Conservation (phyloP, 2,113 vertebrate genomes). For the Phalacrocorax brasilianus region DNA sequence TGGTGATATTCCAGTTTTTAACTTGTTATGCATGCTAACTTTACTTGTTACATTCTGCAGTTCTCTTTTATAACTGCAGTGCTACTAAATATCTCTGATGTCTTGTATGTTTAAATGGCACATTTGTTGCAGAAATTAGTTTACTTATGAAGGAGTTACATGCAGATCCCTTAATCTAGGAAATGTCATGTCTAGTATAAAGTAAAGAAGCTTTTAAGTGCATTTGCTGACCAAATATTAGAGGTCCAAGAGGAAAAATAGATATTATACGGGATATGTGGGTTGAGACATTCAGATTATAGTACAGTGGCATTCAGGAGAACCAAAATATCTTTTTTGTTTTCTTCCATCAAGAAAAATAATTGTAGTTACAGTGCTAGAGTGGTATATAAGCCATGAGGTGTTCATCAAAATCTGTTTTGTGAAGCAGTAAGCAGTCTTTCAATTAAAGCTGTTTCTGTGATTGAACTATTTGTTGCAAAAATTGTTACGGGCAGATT, state of each 20-base stretch:
- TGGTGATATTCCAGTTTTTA: neutral
- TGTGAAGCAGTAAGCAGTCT: neutral
- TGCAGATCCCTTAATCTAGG: neutral
- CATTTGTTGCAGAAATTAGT: neutral
- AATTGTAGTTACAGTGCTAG: neutral
- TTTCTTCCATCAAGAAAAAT: neutral
- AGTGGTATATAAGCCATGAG: neutral
- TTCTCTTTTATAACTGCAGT: neutral
- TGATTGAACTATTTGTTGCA: neutral
- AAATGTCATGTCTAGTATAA: neutral
- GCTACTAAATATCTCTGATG: neutral
- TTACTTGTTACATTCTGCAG: neutral
- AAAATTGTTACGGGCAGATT: neutral
- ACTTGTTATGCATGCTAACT: neutral
- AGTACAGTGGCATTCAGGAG: neutral
- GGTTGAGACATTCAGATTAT: neutral
- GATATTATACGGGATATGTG: neutral
- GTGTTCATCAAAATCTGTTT: neutral
- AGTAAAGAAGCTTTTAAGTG: neutral
- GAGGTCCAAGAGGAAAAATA: neutral
- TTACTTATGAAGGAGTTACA: neutral
- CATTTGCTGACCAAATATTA: neutral
- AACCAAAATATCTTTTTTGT: neutral
- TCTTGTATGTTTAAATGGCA: neutral
- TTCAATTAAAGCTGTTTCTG: neutral